phyloP scores from a whole-genome alignment of 2,888 invertebrate species.

The Troglohyphantes excavatus region DNA sequence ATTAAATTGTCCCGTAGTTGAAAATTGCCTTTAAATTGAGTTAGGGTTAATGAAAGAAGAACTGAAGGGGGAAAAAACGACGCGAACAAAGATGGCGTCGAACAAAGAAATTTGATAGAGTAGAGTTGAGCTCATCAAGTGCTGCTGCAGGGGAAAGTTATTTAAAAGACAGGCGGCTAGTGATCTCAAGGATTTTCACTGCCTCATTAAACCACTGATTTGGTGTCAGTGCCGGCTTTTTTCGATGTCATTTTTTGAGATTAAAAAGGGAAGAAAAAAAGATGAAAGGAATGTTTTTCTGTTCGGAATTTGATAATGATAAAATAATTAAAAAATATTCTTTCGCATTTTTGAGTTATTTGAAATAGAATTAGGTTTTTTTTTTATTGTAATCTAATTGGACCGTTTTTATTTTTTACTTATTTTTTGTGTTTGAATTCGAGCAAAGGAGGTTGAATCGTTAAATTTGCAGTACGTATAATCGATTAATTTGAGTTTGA shows the following conservation, averaged over 20 bases:
- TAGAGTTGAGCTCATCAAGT: constrained; percentile 77
- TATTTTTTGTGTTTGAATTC: too few relatives aligned
- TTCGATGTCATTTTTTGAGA: constrained; percentile 53
- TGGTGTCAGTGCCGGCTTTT: constrained; percentile 72
- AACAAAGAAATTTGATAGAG: constrained; percentile 79
- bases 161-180: constrained; percentile 75
- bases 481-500: too few relatives aligned
- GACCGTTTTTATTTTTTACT: too few relatives aligned
- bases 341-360: background rate
- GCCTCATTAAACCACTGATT: constrained; percentile 77
- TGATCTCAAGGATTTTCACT: constrained; percentile 77
- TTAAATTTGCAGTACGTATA: too few relatives aligned
- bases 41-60: constrained; percentile 78
- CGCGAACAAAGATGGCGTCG: constrained; percentile 66
- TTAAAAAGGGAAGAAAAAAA: constrained; percentile 52
- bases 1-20: constrained; percentile 77
- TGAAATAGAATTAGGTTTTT: background rate
- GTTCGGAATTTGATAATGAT: constrained; percentile 44
- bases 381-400: too few relatives aligned
- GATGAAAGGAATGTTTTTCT: constrained; percentile 64
- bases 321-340: background rate
- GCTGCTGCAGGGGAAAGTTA: constrained; percentile 75
- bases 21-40: constrained; percentile 78
- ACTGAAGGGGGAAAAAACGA: constrained; percentile 13
- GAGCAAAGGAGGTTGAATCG: too few relatives aligned